These are phyloP conservation scores for Parnassius apollo DNA, from an alignment of 2,888 invertebrate genomes.

Conservation along the genomic window DNA sequence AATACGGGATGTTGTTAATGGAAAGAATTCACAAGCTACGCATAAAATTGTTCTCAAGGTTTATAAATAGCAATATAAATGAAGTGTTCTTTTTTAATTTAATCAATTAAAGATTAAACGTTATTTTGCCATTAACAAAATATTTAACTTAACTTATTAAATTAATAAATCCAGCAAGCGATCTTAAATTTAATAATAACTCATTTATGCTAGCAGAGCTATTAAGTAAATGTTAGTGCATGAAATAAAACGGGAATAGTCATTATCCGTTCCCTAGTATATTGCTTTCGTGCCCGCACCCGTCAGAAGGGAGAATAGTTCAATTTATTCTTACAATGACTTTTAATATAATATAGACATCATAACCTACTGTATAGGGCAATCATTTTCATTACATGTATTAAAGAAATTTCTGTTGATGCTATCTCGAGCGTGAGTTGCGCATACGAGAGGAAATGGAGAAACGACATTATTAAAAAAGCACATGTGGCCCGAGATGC, in stretches of 20 bases:
- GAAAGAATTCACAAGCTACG: conserved; percentile 62
- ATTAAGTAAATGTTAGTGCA: conserved; percentile 36
- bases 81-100: background rate
- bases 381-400: conserved; percentile 70
- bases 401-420: conserved; percentile 75
- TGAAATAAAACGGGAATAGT: conserved; percentile 42
- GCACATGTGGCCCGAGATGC: conserved; percentile 77
- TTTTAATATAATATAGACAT: conserved; percentile 72
- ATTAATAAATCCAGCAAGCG: conserved; percentile 11
- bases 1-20: conserved; percentile 66
- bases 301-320: conserved; percentile 52
- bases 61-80: conserved; percentile 49
- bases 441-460: conserved; percentile 69
- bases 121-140: background rate
- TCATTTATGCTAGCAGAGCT: conserved; percentile 37
- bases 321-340: conserved; percentile 76
- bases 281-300: conserved; percentile 55
- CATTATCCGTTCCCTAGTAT: conserved; percentile 46
- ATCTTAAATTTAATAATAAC: conserved; percentile 25
- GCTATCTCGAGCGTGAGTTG: conserved; percentile 72
- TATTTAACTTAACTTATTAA: conserved; percentile 2
- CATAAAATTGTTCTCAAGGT: conserved; percentile 65
- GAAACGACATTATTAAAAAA: conserved; percentile 75
- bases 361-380: conserved; percentile 53
- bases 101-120: background rate